Percentiles rank a stretch among this genome's conserved stretches.
These are phyloP conservation scores for Nomia melanderi DNA, from an alignment of 1,140 invertebrate species.

Conservation along the genomic window DNA sequence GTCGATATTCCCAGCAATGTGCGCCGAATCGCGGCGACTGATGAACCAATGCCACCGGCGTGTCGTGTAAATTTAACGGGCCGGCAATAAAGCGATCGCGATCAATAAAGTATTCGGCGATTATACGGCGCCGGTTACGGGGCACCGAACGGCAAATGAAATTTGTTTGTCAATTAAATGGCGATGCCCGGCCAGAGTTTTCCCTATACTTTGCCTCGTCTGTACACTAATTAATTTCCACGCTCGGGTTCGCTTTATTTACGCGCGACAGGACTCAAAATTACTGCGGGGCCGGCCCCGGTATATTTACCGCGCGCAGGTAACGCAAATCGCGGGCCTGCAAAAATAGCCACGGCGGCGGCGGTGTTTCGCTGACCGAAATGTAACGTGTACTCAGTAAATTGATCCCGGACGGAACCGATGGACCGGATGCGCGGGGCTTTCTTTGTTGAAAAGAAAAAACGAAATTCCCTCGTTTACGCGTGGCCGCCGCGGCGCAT, in stretches of 20 bases:
- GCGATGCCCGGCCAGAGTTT: constrained; percentile 57
- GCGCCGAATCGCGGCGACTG: background rate
- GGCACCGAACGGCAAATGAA: constrained; percentile 50
- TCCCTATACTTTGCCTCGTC: constrained; percentile 61
- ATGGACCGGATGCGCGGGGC: constrained; percentile 16
- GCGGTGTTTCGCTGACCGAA: constrained; percentile 26
- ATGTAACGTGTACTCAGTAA: constrained; percentile 27
- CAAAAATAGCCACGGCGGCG: constrained; percentile 53
- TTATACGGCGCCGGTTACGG: background rate
- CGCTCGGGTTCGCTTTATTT: constrained; percentile 67
- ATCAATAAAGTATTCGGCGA: constrained; percentile 14
- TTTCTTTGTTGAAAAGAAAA: constrained; percentile 2
- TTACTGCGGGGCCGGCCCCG: constrained; percentile 46
- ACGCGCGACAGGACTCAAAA: constrained; percentile 69
- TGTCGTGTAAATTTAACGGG: background rate
- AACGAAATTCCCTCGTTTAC: background rate
- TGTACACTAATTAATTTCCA: constrained; percentile 71
- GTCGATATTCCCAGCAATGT: too few species aligned
- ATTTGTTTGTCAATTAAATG: constrained; percentile 65
- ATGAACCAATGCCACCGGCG: background rate
- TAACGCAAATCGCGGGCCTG: constrained; percentile 19
- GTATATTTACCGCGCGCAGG: constrained; percentile 56
- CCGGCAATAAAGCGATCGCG: background rate
- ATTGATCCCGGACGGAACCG: constrained; percentile 38
- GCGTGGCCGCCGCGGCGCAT: background rate